Evolutionary conservation across 2,797 vertebrate species (phyloP), one percentile per base, ranked within the genome.

Genomic region (Leptodactylus fallax): DNA sequence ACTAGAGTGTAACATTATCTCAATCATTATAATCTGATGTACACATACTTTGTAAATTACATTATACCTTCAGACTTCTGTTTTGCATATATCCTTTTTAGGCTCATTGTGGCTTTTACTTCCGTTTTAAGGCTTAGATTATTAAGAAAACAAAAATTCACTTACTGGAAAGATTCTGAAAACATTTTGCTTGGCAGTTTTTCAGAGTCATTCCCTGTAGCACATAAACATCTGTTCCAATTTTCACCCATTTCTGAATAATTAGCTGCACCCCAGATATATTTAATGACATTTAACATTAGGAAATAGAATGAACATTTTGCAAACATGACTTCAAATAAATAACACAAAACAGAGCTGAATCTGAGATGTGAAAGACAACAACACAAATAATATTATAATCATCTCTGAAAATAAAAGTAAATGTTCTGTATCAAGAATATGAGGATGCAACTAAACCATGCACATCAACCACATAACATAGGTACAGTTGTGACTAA

Each of bases 101-200:
- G 10, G 6, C 60, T 61, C 58, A 77, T n/a, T 61, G 51, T 71
- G 53, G 27, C 49, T 81, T 72, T 60, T 17, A 56, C 17, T 56
- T 67, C 27, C 21, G 6, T 67, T 87, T 60, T 81, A 60, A 87
- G 82, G 25, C 58, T 9, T 51, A 23, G 49, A 65, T 69, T 79
- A 45, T 78, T 67, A 77, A 78, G 77, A 80, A n/a, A 80, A 80
- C 53, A 19, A 58, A 49, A 69, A 71, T 80, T 58, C 13, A 81
- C 51, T 77, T 77, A 85, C 63, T 72, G 78, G 85, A 87, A 87
- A 61, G 53, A 49, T 60, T 78, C 58, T 51, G 47, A 85, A 63
- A 85, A 49, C 83, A 78, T 85, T 85, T 85, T 87, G 53, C 67
- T 67, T 87, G 85, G 85, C 85, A 81, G 77, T 79, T 79, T 79